These are phyloP conservation scores for Callionymus lyra DNA, from an alignment of 2,113 vertebrate genomes.

Conservation along the genomic window DNA sequence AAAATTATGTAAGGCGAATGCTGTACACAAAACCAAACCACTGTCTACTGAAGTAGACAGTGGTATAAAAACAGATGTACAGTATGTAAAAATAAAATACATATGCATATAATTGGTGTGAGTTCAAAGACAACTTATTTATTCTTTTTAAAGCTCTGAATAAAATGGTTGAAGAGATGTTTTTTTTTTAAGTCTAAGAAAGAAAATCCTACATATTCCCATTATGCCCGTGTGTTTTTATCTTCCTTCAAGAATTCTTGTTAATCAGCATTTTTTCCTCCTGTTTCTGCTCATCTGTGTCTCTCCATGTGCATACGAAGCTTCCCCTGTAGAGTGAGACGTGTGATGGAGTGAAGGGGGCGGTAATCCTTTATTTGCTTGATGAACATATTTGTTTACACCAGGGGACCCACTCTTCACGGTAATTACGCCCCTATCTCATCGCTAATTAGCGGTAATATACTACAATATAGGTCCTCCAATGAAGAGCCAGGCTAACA, in stretches of 20 bases:
- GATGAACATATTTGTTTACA: constrained; percentile 67
- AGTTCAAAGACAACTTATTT: no score
- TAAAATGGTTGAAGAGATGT: no score
- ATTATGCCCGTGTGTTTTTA: constrained; percentile 1
- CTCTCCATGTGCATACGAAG: constrained; percentile 33
- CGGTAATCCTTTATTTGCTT: constrained; percentile 66
- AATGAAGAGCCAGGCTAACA: constrained; percentile 26
- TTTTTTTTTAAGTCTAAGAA: no score
- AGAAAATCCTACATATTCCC: no score
- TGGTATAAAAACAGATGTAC: no score
- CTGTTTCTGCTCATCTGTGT: constrained; percentile 32
- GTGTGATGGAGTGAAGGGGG: constrained; percentile 57
- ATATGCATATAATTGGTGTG: no score
- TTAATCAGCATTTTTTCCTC: constrained; percentile 17
- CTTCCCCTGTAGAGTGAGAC: constrained; percentile 55
- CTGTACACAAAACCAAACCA: no score
- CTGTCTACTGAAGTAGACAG: no score
- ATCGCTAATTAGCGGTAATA: constrained; percentile 57
- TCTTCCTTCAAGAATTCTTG: no score
- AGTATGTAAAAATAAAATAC: no score
- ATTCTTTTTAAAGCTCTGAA: no score
- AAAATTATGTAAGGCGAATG: no score
- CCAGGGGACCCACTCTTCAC: constrained; percentile 51
- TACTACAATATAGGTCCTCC: constrained; percentile 51
- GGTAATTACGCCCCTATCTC: constrained; percentile 61